Evolutionary conservation across 1,140 invertebrate species (phyloP).

Genomic region (Drosophila insularis): DNA sequence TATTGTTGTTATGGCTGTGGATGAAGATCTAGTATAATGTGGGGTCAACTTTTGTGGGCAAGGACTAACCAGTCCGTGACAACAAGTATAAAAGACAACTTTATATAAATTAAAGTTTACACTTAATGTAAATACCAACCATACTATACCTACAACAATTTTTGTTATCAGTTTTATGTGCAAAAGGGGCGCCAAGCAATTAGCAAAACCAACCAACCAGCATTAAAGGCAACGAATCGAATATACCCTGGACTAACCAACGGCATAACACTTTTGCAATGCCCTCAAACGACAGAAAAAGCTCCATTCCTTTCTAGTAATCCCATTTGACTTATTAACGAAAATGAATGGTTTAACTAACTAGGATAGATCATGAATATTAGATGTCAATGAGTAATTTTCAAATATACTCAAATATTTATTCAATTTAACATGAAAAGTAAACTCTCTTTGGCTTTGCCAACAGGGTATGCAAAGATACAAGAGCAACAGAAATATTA

Average conservation of each 20-base stretch:
- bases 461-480: neutral
- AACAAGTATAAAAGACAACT: neutral
- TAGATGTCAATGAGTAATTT: no score
- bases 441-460: neutral
- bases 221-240: neutral
- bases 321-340: no score
- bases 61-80: constrained; percentile 19
- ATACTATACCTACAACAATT: neutral
- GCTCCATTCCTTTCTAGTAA: no score
- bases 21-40: constrained; percentile 10
- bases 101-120: constrained; percentile 1
- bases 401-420: no score
- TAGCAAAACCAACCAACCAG: neutral
- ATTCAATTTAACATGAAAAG: neutral
- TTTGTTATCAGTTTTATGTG: constrained; percentile 10
- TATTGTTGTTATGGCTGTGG: neutral
- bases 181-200: neutral
- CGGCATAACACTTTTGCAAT: no score
- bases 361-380: no score
- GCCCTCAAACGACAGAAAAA: no score
- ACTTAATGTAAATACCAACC: neutral
- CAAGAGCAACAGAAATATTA: constrained; percentile 2
- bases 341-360: no score
- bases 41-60: constrained; percentile 14
- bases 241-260: neutral